Conservation (phyloP, 1,140 invertebrate species). For the Brachionus rubens region DNA sequence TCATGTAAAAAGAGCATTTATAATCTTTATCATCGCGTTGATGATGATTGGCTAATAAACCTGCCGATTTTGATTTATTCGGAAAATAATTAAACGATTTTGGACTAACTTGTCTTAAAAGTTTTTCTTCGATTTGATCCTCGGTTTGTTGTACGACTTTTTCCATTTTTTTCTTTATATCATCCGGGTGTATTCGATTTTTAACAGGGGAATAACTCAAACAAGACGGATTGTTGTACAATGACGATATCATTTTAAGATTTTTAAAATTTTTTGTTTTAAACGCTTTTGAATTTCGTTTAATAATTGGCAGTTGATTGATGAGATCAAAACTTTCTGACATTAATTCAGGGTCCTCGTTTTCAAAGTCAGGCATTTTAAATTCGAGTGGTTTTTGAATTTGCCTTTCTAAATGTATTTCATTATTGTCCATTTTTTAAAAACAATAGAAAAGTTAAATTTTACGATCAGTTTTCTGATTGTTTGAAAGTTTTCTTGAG, state of each 20-base stretch:
- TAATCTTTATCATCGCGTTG: not conserved
- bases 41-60: not conserved
- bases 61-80: not conserved
- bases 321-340: slow-evolving; percentile 30
- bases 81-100: slow-evolving; percentile 29
- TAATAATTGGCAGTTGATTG: slow-evolving; percentile 14
- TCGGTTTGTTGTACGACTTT: not conserved
- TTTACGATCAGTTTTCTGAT: too few relatives aligned
- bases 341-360: not conserved
- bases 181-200: not conserved
- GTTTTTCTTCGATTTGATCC: not conserved
- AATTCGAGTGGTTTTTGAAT: not conserved
- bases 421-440: too few relatives aligned
- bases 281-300: not conserved
- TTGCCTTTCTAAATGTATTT: not conserved
- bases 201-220: not conserved
- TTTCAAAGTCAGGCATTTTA: not conserved
- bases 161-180: slow-evolving; percentile 31
- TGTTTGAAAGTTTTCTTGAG: too few relatives aligned
- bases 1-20: not conserved
- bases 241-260: not conserved
- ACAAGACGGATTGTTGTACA: not conserved
- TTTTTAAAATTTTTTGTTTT: not conserved
- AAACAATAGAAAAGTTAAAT: too few relatives aligned
- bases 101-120: slow-evolving; percentile 2